Evolutionary conservation across 2,888 invertebrate genomes (phyloP), one percentile per base, ranked within the genome.

Genomic region (Oegoconia quadripuncta): DNA sequence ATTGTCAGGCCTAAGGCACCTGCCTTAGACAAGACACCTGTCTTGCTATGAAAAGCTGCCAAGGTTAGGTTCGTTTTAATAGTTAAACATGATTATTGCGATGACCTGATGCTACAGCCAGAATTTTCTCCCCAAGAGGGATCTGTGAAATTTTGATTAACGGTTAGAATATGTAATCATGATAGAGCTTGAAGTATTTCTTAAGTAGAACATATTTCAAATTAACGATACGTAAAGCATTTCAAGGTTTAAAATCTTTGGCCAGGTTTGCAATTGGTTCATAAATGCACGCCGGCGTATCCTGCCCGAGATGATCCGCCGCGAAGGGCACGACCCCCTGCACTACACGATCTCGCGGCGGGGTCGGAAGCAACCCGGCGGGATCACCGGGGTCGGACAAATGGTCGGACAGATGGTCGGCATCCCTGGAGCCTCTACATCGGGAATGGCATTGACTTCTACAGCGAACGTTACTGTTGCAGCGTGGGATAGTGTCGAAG

Each of bases 211-310:
- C 9, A 1, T 22, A 22, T 7, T 22, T 22, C 2, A n/a, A 9
- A 3, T 22, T 22, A 4, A 22, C 22, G 8, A 22, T 22, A 22
- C 22, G 3, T 22, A 11, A 11, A n/a, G n/a, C 8, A 27, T 27
- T 2, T 12, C 7, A 28, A 12, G 8, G 8, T 14, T 17, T 33
- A 13, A 14, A 29, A 13, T n/a, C 14, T n/a, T n/a, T n/a, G n/a
- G 11, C 9, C 39, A 90, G 90, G 90, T 97, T 0, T 97, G 97
- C 87, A 97, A 97, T 77, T 97, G 97, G 97, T 97, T 97, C 66
- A 97, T 97, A 44, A 97, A 97, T 74, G 97, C 97, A 0, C 91
- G 97, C 4, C 91, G 97, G 3, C 91, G 97, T 42, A 96, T 97
- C 59, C 82, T 97, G 20, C 97, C 97, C 0, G 96, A 97, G 69